These are phyloP conservation scores for Hippasteria phrygiana DNA, from an alignment of 53 echinoderm and acorn worm species.

Conservation along the genomic window DNA sequence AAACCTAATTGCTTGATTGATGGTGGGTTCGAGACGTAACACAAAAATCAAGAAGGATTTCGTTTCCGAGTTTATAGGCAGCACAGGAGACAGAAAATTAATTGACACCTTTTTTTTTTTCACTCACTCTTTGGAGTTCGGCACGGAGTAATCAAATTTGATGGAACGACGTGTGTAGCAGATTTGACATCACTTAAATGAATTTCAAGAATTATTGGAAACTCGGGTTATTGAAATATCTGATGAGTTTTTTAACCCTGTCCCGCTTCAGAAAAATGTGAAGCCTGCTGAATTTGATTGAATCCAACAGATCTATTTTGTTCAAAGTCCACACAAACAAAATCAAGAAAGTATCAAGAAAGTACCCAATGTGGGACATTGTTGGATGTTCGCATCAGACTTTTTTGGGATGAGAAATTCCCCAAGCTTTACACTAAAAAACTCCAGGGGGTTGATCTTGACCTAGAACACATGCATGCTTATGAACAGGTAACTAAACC, in stretches of 20 bases:
- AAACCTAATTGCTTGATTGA: slow-evolving; percentile 20
- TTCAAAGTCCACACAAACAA: too few relatives aligned
- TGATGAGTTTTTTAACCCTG: not conserved
- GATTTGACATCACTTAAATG: slow-evolving; percentile 4
- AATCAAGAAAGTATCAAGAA: too few relatives aligned
- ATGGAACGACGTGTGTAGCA: not conserved
- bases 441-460: too few relatives aligned
- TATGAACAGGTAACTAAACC: too few relatives aligned
- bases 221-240: not conserved
- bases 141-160: slow-evolving; percentile 9
- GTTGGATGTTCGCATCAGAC: too few relatives aligned
- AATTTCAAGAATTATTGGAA: not conserved
- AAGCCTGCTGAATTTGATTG: not conserved
- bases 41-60: slow-evolving; percentile 22
- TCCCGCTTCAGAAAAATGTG: too few relatives aligned
- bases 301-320: not conserved
- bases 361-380: too few relatives aligned
- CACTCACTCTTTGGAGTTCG: not conserved
- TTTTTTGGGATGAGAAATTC: too few relatives aligned
- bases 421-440: too few relatives aligned
- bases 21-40: not conserved
- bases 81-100: not conserved
- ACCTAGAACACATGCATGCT: too few relatives aligned
- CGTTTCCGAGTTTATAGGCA: not conserved
- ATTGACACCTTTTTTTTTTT: not conserved